Evolutionary conservation across 2,113 vertebrate species (phyloP).

Genomic region (Equus quagga): DNA sequence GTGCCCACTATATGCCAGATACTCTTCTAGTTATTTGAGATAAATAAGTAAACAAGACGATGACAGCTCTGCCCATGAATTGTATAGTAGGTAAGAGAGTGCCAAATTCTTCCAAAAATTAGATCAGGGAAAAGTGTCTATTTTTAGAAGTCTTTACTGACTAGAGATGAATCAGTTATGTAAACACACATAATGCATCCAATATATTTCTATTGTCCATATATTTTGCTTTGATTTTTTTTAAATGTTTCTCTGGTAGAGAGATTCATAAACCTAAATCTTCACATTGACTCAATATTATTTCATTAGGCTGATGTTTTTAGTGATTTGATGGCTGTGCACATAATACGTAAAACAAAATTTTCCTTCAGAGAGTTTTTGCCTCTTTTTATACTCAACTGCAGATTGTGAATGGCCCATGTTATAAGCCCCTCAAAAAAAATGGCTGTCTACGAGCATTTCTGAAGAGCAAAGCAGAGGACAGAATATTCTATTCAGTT

Average conservation of each 20-base stretch:
- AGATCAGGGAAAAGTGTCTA: background rate
- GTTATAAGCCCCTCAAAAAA: background rate
- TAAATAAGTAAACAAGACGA: background rate
- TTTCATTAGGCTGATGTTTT: background rate
- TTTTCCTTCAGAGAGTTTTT: background rate
- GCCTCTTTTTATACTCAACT: background rate
- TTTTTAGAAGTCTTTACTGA: background rate
- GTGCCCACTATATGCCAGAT: background rate
- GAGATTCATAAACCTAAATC: background rate
- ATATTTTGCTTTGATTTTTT: background rate
- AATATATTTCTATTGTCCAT: background rate
- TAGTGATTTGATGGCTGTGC: background rate
- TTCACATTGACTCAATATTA: background rate
- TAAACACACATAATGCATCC: background rate
- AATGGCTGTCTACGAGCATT: background rate
- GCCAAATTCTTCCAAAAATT: background rate
- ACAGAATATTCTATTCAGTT: background rate
- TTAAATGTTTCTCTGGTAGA: background rate
- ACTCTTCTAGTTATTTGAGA: background rate
- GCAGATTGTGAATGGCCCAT: background rate
- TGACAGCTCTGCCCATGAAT: background rate
- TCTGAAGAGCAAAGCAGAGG: background rate
- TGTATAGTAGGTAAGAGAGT: background rate
- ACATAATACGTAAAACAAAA: background rate
- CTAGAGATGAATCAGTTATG: background rate